Evolutionary conservation across 2,888 invertebrate genomes (phyloP).

Genomic region (Automeris io): DNA sequence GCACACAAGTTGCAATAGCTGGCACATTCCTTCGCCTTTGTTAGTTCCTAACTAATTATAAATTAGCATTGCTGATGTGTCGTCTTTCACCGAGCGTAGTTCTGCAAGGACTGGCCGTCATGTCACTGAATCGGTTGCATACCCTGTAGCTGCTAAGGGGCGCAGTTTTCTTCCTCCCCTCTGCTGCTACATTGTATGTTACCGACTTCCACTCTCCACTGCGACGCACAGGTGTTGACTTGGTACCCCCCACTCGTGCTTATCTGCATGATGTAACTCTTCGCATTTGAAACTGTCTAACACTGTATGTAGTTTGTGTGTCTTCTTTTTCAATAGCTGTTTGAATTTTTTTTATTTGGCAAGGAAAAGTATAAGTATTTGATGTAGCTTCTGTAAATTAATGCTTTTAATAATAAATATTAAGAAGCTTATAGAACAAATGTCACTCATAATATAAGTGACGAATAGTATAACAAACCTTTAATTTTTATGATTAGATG

Average conservation of each 20-base stretch:
- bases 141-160: conserved; percentile 77
- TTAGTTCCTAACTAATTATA: background rate
- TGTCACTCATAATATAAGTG: too few species aligned
- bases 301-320: background rate
- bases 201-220: conserved; percentile 25
- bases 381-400: too few species aligned
- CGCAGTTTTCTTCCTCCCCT: conserved; percentile 55
- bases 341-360: background rate
- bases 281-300: background rate
- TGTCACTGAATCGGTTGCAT: conserved; percentile 33
- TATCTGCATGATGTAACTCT: conserved; percentile 18
- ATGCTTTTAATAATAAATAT: too few species aligned
- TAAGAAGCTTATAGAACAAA: too few species aligned
- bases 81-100: conserved; percentile 1
- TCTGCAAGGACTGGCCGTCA: conserved; percentile 10
- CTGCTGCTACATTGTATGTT: conserved; percentile 59
- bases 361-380: too few species aligned
- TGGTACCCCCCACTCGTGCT: conserved; percentile 14
- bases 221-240: conserved; percentile 18
- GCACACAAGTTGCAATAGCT: background rate
- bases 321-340: background rate
- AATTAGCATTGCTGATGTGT: conserved; percentile 5
- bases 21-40: background rate
- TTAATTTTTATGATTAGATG: too few species aligned
- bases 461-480: background rate